Percentiles rank a stretch among this genome's conserved stretches.
Conservation (phyloP, 2,797 vertebrate species). For the Eleutherodactylus coqui region DNA sequence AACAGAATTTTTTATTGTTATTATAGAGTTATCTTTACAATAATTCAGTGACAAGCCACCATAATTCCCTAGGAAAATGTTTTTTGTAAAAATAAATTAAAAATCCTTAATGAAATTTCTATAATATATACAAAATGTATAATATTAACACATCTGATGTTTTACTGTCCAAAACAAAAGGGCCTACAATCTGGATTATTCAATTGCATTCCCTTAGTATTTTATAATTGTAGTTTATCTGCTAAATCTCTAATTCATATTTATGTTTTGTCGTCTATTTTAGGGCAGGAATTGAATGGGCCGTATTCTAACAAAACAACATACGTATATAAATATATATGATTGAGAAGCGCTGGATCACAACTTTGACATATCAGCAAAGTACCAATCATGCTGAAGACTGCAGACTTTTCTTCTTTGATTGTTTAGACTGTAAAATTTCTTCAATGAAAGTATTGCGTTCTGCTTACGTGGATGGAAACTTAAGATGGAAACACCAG, state of each 20-base stretch:
- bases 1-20: background rate
- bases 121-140: no score
- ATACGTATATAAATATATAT: conserved; percentile 78
- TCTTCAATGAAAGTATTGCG: conserved; percentile 80
- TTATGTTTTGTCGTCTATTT: conserved; percentile 70
- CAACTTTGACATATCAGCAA: conserved; percentile 89
- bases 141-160: no score
- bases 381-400: conserved; percentile 83
- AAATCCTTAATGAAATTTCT: no score
- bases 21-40: background rate
- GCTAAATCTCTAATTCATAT: background rate
- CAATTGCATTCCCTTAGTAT: background rate
- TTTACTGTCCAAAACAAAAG: no score
- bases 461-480: conserved; percentile 78
- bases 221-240: background rate
- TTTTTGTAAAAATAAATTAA: background rate
- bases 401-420: conserved; percentile 81
- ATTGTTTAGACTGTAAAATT: conserved; percentile 82
- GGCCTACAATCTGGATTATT: background rate
- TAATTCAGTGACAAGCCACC: background rate
- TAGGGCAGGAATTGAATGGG: conserved; percentile 87
- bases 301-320: conserved; percentile 85
- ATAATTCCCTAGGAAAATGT: background rate
- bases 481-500: conserved; percentile 75
- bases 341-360: conserved; percentile 89